phyloP scores from a whole-genome alignment of 2,113 vertebrate species.

The Recurvirostra avosetta region DNA sequence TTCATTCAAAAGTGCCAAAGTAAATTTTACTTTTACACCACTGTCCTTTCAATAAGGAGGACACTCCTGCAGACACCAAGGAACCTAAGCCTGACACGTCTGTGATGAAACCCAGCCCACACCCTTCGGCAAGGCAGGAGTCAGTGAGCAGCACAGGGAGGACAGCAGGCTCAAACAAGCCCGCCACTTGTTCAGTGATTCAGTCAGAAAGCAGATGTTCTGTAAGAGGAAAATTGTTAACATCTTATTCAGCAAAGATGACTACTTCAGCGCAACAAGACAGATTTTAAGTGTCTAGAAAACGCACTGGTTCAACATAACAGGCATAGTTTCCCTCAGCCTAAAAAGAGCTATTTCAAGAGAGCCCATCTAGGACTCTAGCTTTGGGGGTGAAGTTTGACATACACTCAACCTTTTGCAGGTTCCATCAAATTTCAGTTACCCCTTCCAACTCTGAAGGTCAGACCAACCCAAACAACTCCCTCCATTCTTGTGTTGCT shows the following conservation, averaged over 20 bases:
- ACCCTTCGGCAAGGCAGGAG: constrained; percentile 24
- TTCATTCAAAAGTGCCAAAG: not conserved
- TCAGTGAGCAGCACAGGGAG: not conserved
- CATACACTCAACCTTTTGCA: not conserved
- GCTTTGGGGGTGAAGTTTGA: not conserved
- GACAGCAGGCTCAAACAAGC: constrained; percentile 61
- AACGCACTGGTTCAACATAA: not conserved
- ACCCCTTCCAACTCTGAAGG: not conserved
- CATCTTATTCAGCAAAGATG: not conserved
- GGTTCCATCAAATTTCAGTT: not conserved
- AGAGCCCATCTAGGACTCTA: not conserved
- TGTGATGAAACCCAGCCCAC: not conserved
- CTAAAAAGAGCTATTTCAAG: not conserved
- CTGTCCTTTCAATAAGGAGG: not conserved
- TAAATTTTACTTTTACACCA: not conserved
- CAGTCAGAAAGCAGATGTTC: not conserved
- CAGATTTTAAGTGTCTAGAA: not conserved
- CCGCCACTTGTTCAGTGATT: not conserved
- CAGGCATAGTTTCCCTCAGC: not conserved
- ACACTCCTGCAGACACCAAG: not conserved
- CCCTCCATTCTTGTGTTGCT: fast-evolving
- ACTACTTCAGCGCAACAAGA: not conserved
- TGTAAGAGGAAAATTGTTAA: not conserved
- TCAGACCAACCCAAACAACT: not conserved
- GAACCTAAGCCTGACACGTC: not conserved